A percentile compares a stretch with the other conserved stretches of the same genome.
Evolutionary conservation across 2,888 invertebrate species (phyloP).

Genomic region (Limenitis arthemis): DNA sequence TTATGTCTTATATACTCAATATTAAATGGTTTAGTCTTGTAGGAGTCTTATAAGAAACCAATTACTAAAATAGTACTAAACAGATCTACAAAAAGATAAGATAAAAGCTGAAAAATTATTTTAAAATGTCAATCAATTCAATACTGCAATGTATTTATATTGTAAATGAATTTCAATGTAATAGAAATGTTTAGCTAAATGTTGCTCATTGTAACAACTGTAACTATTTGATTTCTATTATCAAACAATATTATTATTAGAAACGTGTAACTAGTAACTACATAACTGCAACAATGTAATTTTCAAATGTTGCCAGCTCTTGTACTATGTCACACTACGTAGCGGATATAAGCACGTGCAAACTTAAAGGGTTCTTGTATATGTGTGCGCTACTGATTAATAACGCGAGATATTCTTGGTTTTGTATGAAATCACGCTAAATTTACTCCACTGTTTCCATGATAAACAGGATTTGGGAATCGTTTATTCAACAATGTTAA

Average conservation of each 20-base stretch:
- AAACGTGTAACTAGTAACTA: not conserved
- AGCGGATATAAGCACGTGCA: conserved; percentile 14
- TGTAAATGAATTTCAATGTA: too few relatives aligned
- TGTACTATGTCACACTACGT: conserved; percentile 9
- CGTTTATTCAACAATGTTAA: not conserved
- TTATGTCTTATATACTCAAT: too few relatives aligned
- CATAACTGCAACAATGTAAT: conserved; percentile 3
- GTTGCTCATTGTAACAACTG: not conserved
- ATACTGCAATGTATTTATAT: too few relatives aligned
- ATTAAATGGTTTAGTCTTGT: too few relatives aligned
- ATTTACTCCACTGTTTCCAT: conserved; percentile 3
- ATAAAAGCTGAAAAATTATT: too few relatives aligned
- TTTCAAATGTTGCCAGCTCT: conserved; percentile 10
- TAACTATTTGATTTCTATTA: not conserved
- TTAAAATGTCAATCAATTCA: too few relatives aligned
- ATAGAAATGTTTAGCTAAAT: too few relatives aligned
- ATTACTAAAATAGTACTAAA: too few relatives aligned
- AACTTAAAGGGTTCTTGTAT: conserved; percentile 7
- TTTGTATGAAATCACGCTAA: conserved; percentile 5
- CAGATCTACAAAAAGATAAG: too few relatives aligned
- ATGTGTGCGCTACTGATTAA: conserved; percentile 18
- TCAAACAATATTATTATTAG: not conserved
- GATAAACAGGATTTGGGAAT: conserved; percentile 4
- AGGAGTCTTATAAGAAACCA: too few relatives aligned
- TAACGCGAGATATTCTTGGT: conserved; percentile 19